These are phyloP conservation scores for Lepetodrilus schrolli DNA, from an alignment of 2,888 invertebrate genomes.

Conservation along the genomic window DNA sequence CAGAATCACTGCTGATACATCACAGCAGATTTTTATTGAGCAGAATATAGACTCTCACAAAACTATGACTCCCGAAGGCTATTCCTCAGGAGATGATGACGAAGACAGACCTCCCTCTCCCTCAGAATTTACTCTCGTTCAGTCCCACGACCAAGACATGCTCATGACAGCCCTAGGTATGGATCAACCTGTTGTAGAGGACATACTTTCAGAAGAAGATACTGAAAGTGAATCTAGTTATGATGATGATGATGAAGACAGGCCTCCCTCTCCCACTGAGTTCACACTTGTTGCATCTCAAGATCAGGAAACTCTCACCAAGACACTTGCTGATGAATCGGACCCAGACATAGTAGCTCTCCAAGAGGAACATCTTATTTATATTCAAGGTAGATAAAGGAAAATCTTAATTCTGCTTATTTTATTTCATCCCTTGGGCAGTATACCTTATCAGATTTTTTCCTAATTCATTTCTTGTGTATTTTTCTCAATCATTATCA, in stretches of 20 bases:
- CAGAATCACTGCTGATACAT: conserved; percentile 63
- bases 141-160: conserved; percentile 50
- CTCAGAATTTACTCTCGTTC: conserved; percentile 71
- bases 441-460: too few relatives aligned
- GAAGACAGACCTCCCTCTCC: conserved; percentile 71
- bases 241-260: conserved; percentile 48
- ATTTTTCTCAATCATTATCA: too few relatives aligned
- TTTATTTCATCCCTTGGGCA: too few relatives aligned
- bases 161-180: conserved; percentile 40
- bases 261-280: conserved; percentile 73
- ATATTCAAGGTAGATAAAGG: conserved; percentile 19
- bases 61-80: conserved; percentile 3
- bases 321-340: conserved; percentile 44
- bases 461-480: too few relatives aligned
- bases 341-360: not conserved
- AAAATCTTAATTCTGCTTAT: too few relatives aligned
- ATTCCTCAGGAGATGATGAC: conserved; percentile 29
- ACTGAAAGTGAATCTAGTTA: conserved; percentile 26
- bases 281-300: conserved; percentile 70
- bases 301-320: conserved; percentile 64
- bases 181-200: conserved; percentile 30
- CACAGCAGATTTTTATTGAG: conserved; percentile 71
- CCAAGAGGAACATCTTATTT: conserved; percentile 17
- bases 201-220: conserved; percentile 23
- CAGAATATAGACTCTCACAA: conserved; percentile 40